These are phyloP conservation scores for Perccottus glenii DNA, from an alignment of 2,113 vertebrate genomes.

Conservation along the genomic window DNA sequence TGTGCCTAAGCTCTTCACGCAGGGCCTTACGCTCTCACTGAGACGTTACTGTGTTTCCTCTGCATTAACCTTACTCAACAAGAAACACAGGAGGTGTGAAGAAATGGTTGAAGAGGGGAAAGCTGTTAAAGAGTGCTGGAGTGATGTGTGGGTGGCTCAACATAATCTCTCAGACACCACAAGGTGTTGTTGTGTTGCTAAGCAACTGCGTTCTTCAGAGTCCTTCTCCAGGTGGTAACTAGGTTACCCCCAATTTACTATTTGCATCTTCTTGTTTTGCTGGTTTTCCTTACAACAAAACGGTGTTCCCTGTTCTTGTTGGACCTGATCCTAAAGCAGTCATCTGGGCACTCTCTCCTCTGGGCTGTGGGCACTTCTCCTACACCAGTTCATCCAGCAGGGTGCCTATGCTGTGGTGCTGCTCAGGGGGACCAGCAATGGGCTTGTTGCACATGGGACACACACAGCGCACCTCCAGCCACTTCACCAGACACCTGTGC, in stretches of 20 bases:
- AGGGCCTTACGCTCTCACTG: conserved; percentile 25
- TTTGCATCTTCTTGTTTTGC: conserved; percentile 39
- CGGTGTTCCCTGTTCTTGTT: conserved; percentile 34
- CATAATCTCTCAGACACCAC: conserved; percentile 63
- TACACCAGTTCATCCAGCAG: conserved; percentile 77
- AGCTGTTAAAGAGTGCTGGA: conserved; percentile 52
- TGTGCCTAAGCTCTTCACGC: conserved; percentile 21
- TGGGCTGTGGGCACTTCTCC: conserved; percentile 9
- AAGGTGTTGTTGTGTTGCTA: conserved; percentile 70
- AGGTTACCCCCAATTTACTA: conserved; percentile 57
- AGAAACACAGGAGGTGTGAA: conserved; percentile 36
- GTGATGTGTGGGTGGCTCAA: conserved; percentile 64
- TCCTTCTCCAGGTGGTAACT: conserved; percentile 58
- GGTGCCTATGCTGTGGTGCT: conserved; percentile 76
- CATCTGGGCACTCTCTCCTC: not conserved
- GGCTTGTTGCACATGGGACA: conserved; percentile 83
- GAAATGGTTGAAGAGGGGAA: conserved; percentile 31
- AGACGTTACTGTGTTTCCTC: conserved; percentile 15
- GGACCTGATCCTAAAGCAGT: conserved; percentile 43
- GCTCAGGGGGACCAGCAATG: conserved; percentile 71
- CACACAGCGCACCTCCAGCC: conserved; percentile 80
- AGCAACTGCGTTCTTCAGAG: conserved; percentile 69
- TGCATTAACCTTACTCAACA: conserved; percentile 41
- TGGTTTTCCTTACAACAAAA: conserved; percentile 37
- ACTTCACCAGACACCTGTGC: conserved; percentile 78